These are phyloP conservation scores for Sarcophaga subvicina DNA, from an alignment of 2,888 invertebrate species.

Conservation along the genomic window DNA sequence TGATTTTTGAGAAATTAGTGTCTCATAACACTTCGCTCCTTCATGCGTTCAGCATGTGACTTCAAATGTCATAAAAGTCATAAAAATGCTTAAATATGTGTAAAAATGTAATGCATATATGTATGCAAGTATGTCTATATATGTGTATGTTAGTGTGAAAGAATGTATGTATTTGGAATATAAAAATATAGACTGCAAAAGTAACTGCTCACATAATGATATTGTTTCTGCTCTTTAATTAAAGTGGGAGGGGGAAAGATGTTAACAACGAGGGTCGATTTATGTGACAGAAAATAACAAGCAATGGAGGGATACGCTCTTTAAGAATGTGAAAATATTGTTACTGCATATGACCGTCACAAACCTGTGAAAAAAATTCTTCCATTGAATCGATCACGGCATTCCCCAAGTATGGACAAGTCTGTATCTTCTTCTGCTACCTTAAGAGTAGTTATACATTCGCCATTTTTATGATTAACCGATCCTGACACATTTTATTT, in stretches of 20 bases:
- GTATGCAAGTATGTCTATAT: neutral
- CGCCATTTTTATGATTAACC: too few species aligned
- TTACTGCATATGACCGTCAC: too few species aligned
- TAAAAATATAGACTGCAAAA: slow-evolving; percentile 33
- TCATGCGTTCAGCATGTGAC: neutral
- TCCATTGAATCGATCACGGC: too few species aligned
- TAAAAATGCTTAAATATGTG: neutral
- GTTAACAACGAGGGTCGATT: neutral
- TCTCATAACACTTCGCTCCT: neutral
- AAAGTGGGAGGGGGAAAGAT: neutral
- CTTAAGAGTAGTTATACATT: too few species aligned
- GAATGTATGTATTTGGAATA: slow-evolving; percentile 18
- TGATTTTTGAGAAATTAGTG: slow-evolving; percentile 26
- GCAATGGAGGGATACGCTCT: too few species aligned
- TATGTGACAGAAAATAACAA: too few species aligned
- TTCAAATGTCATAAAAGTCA: slow-evolving; percentile 30
- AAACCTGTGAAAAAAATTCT: too few species aligned
- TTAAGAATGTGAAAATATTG: too few species aligned
- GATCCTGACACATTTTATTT: too few species aligned
- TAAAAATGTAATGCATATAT: neutral
- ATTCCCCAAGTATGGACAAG: too few species aligned
- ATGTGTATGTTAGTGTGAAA: neutral
- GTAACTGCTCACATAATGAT: slow-evolving; percentile 26
- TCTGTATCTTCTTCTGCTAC: too few species aligned
- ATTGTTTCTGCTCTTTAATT: slow-evolving; percentile 20